Evolutionary conservation across 1,140 invertebrate species (phyloP), one percentile per base, ranked within the genome.

Genomic region (Euwallacea similis): DNA sequence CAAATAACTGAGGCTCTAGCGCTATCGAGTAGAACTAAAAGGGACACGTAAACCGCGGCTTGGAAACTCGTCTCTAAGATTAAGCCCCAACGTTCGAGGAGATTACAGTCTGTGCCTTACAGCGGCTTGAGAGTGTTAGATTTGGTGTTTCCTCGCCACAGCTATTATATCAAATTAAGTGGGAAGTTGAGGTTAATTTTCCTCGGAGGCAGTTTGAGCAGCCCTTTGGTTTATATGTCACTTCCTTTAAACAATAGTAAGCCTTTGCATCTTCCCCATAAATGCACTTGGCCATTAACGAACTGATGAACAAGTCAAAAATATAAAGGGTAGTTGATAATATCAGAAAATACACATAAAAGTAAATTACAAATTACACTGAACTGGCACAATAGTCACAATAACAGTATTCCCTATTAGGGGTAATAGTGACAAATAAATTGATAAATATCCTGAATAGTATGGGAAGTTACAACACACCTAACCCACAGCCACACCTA

Each of bases 91-190:
- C 56, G 56, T 50, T 50, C 11, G 66, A 60, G 43, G 47, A 69
- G 66, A 69, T 69, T 69, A 69, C 66, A 47, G 66, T 69, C 58
- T 69, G 56, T 60, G 66, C 66, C 58, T 62, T 69, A 60, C 66
- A 69, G 44, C 66, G 66, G 66, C 59, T 69, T 62, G 56, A 43
- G 10, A 69, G 66, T 69, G 66, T 69, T 62, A 69, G 66, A 60
- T 69, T 61, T 61, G 66, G 66, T 69, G 66, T 69, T 69, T 42
- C 46, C 56, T 61, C 56, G 66, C 66, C 66, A 42, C 66, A 69
- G 66, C 59, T 69, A 69, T 69, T 69, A 69, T 54, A 69, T 69
- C 56, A 69, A 69, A 69, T 69, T 69, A 69, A 69, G 59, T 69
- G 56, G 66, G 66, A 62, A 69, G 66, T 62, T 62, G 42, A 60